A percentile compares a stretch with the other conserved stretches of the same genome.
Evolutionary conservation across 2,113 vertebrate genomes (phyloP).

Genomic region (Grammomys dolichurus): DNA sequence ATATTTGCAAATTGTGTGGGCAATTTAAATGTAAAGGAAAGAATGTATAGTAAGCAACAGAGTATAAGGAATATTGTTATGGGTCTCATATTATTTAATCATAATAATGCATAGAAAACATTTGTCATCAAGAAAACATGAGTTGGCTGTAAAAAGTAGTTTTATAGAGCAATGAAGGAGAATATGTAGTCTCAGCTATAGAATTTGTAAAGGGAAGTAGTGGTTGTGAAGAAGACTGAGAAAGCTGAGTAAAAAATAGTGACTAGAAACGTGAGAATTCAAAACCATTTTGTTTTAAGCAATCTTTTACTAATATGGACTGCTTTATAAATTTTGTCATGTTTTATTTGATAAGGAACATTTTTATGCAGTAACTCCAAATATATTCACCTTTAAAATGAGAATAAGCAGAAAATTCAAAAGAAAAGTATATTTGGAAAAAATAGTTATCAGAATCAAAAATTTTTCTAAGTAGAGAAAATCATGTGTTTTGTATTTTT

Average conservation of each 20-base stretch:
- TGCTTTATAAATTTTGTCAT: conserved; percentile 6
- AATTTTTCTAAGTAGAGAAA: not conserved
- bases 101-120: not conserved
- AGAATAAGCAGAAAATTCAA: not conserved
- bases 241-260: not conserved
- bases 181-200: not conserved
- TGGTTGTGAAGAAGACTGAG: not conserved
- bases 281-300: not conserved
- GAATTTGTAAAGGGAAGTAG: not conserved
- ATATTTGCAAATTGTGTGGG: not conserved
- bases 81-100: too few species aligned
- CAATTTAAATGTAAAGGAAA: not conserved
- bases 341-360: not conserved
- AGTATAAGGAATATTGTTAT: not conserved
- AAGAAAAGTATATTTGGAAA: conserved; percentile 14
- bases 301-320: not conserved
- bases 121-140: not conserved
- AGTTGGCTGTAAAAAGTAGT: not conserved
- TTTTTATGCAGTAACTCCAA: not conserved
- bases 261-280: not conserved
- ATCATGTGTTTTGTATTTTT: not conserved
- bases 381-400: not conserved
- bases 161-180: not conserved
- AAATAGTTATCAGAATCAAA: not conserved
- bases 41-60: not conserved